Conservation (phyloP, 2,888 invertebrate species). For the Dynastes tityus region DNA sequence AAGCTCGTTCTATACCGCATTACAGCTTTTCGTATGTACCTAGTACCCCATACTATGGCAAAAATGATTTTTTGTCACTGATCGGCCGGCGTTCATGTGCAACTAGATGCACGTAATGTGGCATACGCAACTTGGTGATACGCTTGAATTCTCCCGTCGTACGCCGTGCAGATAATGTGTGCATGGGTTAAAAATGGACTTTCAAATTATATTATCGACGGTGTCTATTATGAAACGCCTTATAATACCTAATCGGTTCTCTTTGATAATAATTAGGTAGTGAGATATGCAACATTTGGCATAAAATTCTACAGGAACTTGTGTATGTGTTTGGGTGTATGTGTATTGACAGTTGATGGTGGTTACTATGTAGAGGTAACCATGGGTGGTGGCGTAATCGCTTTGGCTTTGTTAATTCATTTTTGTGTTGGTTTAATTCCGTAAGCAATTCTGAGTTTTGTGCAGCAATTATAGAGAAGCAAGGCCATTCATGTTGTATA, state of each 20-base stretch:
- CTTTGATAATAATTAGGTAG: slow-evolving; percentile 29
- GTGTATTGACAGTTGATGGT: too few species aligned
- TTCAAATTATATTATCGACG: slow-evolving; percentile 40
- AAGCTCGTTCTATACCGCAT: neutral
- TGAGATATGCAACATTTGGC: slow-evolving; percentile 4
- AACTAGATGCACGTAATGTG: neutral
- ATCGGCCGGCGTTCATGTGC: neutral
- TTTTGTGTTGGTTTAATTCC: too few species aligned
- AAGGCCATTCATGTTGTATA: too few species aligned
- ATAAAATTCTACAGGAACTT: slow-evolving; percentile 14
- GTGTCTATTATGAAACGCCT: slow-evolving; percentile 33
- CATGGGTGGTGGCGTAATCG: too few species aligned
- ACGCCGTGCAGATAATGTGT: slow-evolving; percentile 13
- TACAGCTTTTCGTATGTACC: neutral
- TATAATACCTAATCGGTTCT: slow-evolving; percentile 11
- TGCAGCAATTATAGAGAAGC: too few species aligned
- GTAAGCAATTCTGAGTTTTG: too few species aligned
- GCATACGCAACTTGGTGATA: slow-evolving; percentile 19
- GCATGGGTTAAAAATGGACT: slow-evolving; percentile 28
- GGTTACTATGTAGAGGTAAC: too few species aligned
- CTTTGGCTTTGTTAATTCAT: too few species aligned
- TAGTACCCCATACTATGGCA: neutral
- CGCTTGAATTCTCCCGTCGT: slow-evolving; percentile 31
- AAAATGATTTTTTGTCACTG: neutral
- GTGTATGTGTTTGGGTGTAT: neutral